A percentile compares a stretch with the other conserved stretches of the same genome.
phyloP scores from a whole-genome alignment of 2,888 invertebrate genomes.

The Macrophya alboannulata region DNA sequence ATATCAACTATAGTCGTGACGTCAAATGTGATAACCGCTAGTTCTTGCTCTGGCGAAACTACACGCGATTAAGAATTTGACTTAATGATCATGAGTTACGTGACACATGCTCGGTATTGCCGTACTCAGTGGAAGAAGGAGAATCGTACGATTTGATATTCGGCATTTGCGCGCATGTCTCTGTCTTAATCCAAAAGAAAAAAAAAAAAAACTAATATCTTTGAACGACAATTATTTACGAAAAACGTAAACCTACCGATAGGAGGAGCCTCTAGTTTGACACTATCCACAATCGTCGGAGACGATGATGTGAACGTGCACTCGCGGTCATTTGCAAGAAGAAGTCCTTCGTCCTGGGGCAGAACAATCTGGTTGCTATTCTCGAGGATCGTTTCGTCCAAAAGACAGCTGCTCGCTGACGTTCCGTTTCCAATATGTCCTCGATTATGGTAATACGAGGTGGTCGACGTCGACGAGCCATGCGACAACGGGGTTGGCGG shows the following conservation, averaged over 20 bases:
- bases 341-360: conserved; percentile 78
- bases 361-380: conserved; percentile 79
- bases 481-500: conserved; percentile 59
- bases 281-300: conserved; percentile 26
- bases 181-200: neutral
- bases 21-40: conserved; percentile 24
- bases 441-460: conserved; percentile 50
- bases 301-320: conserved; percentile 24
- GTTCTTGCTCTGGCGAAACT: conserved; percentile 29
- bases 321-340: conserved; percentile 74
- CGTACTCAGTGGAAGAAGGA: neutral
- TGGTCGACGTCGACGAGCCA: conserved; percentile 55
- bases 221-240: neutral
- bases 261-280: conserved; percentile 41
- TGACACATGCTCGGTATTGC: conserved; percentile 1
- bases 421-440: conserved; percentile 9
- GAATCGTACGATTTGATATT: conserved; percentile 9
- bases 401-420: conserved; percentile 4
- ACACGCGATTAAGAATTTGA: conserved; percentile 9
- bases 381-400: conserved; percentile 49
- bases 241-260: conserved; percentile 27
- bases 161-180: neutral
- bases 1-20: conserved; percentile 39
- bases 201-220: neutral
- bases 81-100: neutral